Conservation (phyloP, 2,888 invertebrate genomes). For the Dasypogon diadema region DNA sequence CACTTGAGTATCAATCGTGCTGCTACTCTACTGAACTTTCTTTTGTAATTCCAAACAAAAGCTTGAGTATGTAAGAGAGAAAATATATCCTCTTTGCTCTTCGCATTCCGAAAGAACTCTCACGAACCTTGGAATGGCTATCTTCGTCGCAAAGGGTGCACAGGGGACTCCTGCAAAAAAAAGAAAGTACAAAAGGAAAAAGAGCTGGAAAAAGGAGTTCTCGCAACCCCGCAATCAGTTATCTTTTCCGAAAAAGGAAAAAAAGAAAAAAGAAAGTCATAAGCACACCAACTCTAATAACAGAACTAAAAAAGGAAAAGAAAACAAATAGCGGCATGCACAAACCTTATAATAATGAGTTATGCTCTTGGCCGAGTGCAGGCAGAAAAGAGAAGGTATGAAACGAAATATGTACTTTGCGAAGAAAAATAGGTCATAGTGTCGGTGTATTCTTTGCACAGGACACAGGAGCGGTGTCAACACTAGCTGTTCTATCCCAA, state of each 20-base stretch:
- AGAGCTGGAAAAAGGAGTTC: neutral
- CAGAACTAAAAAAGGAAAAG: conserved; percentile 26
- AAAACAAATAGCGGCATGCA: conserved; percentile 26
- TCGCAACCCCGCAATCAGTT: conserved; percentile 23
- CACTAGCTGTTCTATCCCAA: conserved; percentile 40
- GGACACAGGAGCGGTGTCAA: conserved; percentile 50
- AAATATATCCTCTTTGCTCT: conserved; percentile 8
- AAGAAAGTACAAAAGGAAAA: neutral
- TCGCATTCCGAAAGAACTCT: neutral
- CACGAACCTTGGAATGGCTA: conserved; percentile 22
- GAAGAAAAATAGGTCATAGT: conserved; percentile 55
- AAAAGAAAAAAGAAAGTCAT: conserved; percentile 27
- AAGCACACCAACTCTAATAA: conserved; percentile 40
- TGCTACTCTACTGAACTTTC: neutral
- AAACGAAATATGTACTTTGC: conserved; percentile 39
- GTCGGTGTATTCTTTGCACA: conserved; percentile 54
- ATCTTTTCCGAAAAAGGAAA: conserved; percentile 32
- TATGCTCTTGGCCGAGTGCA: conserved; percentile 22
- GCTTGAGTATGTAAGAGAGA: neutral
- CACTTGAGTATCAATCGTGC: conserved; percentile 18
- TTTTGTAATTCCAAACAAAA: neutral
- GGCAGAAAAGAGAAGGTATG: conserved; percentile 34
- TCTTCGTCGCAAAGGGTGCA: conserved; percentile 23
- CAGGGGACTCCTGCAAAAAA: neutral
- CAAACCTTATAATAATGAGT: conserved; percentile 50